phyloP scores from a whole-genome alignment of 2,888 invertebrate species.

The Hermaeophaga mercurialis region DNA sequence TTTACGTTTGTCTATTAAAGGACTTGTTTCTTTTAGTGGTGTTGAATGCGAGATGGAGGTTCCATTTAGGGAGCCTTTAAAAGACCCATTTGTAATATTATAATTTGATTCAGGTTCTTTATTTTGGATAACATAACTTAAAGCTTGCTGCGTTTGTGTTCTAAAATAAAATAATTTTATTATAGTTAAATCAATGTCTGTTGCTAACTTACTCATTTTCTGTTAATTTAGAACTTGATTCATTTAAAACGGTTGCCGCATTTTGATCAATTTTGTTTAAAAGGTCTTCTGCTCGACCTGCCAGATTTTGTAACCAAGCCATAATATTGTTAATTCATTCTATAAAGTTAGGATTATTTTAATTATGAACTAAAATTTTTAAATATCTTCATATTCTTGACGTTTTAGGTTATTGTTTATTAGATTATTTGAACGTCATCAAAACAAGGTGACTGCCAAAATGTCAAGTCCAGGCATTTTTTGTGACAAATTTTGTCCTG shows the following conservation, averaged over 20 bases:
- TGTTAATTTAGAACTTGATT: conserved; percentile 32
- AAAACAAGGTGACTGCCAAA: not conserved
- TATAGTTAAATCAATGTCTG: too few relatives aligned
- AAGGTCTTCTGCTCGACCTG: conserved; percentile 74
- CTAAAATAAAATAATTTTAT: conserved; percentile 27
- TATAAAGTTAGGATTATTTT: conserved; percentile 1
- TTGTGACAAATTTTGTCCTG: too few relatives aligned
- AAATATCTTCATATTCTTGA: not conserved
- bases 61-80: conserved; percentile 6
- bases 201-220: conserved; percentile 28
- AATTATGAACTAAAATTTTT: conserved; percentile 8
- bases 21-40: conserved; percentile 22
- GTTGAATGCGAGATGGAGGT: conserved; percentile 28
- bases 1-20: conserved; percentile 12
- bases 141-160: conserved; percentile 18
- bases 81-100: conserved; percentile 13
- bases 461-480: not conserved
- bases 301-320: conserved; percentile 75
- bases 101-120: conserved; percentile 13
- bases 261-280: conserved; percentile 76
- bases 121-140: conserved; percentile 18
- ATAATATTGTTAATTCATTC: conserved; percentile 51
- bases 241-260: conserved; percentile 67
- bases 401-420: conserved; percentile 8
- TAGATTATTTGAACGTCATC: conserved; percentile 8